phyloP scores from a whole-genome alignment of 2,888 invertebrate genomes.

The Teinopalpus imperialis region DNA sequence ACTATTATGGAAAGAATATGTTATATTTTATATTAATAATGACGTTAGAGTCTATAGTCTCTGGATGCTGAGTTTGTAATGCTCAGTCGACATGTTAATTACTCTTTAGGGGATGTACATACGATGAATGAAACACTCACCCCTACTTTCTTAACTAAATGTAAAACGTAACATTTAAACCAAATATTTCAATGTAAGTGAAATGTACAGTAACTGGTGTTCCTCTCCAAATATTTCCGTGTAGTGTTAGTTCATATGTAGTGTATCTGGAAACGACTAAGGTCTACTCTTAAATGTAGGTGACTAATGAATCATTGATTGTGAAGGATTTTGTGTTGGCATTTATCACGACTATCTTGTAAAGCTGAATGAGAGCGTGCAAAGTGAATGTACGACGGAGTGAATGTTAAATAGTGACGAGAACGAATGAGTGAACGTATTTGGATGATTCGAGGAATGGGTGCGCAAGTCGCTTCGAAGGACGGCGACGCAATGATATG shows the following conservation, averaged over 20 bases:
- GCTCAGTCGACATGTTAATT: constrained; percentile 69
- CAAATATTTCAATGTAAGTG: constrained; percentile 51
- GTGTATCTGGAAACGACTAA: constrained; percentile 58
- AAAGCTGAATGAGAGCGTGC: constrained; percentile 36
- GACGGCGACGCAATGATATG: constrained; percentile 43
- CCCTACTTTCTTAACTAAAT: constrained; percentile 65
- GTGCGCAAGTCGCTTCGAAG: constrained; percentile 27
- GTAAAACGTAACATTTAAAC: constrained; percentile 54
- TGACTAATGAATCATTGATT: constrained; percentile 51
- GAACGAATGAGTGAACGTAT: constrained; percentile 32
- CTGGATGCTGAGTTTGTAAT: constrained; percentile 68
- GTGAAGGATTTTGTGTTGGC: constrained; percentile 48
- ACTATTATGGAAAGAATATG: constrained; percentile 38
- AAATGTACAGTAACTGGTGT: constrained; percentile 79
- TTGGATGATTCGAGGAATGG: constrained; percentile 30
- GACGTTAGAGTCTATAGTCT: constrained; percentile 57
- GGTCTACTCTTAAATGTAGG: constrained; percentile 62
- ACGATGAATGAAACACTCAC: constrained; percentile 55
- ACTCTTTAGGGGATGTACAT: constrained; percentile 67
- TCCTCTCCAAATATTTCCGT: constrained; percentile 77
- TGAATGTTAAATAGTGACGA: constrained; percentile 34
- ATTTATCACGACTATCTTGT: constrained; percentile 33
- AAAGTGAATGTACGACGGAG: constrained; percentile 26
- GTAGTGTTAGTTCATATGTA: constrained; percentile 67
- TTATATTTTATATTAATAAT: constrained; percentile 73